phyloP scores from a whole-genome alignment of 2,888 invertebrate genomes.

The Chirona hameri region DNA sequence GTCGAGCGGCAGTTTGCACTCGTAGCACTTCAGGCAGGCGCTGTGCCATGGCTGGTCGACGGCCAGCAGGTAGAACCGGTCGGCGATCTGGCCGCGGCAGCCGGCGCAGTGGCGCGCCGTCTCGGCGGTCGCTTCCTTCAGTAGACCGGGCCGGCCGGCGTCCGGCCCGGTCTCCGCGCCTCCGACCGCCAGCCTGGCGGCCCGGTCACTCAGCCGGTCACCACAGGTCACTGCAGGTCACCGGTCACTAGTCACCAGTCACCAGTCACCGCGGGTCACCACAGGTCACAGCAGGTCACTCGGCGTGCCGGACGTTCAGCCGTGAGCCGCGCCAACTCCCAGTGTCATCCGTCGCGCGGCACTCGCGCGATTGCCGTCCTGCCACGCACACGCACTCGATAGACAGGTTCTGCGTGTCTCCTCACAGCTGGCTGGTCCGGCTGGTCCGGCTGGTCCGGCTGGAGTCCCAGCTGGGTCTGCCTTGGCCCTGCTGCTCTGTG shows the following conservation, averaged over 20 bases:
- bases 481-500: too few relatives aligned
- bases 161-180: neutral
- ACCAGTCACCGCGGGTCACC: neutral
- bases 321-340: neutral
- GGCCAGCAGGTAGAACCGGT: constrained; percentile 68
- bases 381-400: too few relatives aligned
- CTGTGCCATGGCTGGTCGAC: constrained; percentile 89
- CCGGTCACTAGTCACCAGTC: neutral
- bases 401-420: too few relatives aligned
- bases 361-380: too few relatives aligned
- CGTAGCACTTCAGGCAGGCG: constrained; percentile 75
- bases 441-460: too few relatives aligned
- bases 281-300: neutral
- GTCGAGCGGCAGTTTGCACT: constrained; percentile 78
- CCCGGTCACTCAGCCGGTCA: neutral
- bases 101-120: constrained; percentile 52
- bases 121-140: constrained; percentile 4
- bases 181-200: neutral
- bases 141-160: neutral
- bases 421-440: too few relatives aligned
- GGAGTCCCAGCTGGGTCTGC: too few relatives aligned
- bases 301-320: neutral
- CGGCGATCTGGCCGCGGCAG: constrained; percentile 60
- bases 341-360: too few relatives aligned
- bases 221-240: neutral